Conservation (phyloP, 2,113 vertebrate genomes). For the Ardeotis arabs region DNA sequence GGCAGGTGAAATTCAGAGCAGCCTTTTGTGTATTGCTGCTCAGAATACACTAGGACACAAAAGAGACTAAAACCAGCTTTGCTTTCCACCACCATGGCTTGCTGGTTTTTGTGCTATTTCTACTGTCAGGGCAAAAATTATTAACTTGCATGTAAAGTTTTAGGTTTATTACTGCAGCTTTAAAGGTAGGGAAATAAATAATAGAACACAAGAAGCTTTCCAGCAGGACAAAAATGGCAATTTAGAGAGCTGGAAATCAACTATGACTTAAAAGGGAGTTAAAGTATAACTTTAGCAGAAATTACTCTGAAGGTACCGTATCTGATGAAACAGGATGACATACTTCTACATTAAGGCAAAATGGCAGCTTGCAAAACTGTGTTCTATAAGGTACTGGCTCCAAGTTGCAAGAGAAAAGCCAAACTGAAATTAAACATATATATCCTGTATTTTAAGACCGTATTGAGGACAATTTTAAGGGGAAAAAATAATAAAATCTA, state of each 20-base stretch:
- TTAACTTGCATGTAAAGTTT: neutral
- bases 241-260: constrained; percentile 15
- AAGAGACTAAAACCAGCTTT: neutral
- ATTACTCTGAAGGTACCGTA: neutral
- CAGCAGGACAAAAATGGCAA: neutral
- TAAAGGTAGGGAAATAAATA: constrained; percentile 32
- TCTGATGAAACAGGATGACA: neutral
- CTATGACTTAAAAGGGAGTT: constrained; percentile 22
- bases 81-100: rapidly evolving
- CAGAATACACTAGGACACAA: neutral
- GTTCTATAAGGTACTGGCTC: neutral
- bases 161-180: neutral
- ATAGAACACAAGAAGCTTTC: neutral
- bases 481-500: neutral
- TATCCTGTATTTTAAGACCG: neutral
- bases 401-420: neutral
- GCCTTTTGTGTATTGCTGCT: neutral
- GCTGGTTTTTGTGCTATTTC: neutral
- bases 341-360: neutral
- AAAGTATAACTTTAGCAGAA: neutral
- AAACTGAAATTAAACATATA: constrained; percentile 28
- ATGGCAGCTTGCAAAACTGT: neutral
- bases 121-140: neutral
- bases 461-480: neutral
- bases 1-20: neutral